These are phyloP conservation scores for Lepidonotus clava DNA, from an alignment of 2,888 invertebrate genomes.

Conservation along the genomic window DNA sequence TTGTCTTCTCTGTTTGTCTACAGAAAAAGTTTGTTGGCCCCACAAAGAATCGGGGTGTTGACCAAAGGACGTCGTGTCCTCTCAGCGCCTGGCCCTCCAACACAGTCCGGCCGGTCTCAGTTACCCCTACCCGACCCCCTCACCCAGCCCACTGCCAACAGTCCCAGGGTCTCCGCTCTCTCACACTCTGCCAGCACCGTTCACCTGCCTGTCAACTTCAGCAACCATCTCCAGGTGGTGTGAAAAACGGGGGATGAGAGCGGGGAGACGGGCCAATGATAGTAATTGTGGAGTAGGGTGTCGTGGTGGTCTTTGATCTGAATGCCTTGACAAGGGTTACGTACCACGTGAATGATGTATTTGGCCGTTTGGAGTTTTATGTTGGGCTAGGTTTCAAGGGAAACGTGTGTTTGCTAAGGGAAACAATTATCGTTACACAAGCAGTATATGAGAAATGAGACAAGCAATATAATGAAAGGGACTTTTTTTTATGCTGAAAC, in stretches of 20 bases:
- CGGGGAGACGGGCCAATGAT: not conserved
- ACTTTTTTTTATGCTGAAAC: too few species aligned
- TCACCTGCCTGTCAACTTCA: not conserved
- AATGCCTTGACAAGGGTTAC: too few species aligned
- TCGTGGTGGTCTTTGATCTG: too few species aligned
- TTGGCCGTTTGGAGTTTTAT: too few species aligned
- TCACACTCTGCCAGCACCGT: slow-evolving; percentile 2
- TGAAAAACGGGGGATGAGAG: not conserved
- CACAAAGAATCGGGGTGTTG: slow-evolving; percentile 9
- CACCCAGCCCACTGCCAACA: not conserved
- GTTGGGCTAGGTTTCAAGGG: too few species aligned
- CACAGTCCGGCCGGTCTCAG: slow-evolving; percentile 6
- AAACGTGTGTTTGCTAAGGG: too few species aligned
- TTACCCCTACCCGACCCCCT: not conserved
- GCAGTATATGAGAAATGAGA: too few species aligned
- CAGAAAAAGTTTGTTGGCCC: not conserved
- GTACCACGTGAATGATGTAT: too few species aligned
- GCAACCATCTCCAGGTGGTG: not conserved
- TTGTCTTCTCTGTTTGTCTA: too few species aligned
- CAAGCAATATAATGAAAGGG: too few species aligned
- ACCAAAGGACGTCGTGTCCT: not conserved
- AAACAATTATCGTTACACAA: too few species aligned
- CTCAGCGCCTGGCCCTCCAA: not conserved
- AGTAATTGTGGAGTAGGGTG: too few species aligned
- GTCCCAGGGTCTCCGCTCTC: not conserved